phyloP scores from a whole-genome alignment of 2,113 vertebrate species.

The Entomyzon cyanotis region DNA sequence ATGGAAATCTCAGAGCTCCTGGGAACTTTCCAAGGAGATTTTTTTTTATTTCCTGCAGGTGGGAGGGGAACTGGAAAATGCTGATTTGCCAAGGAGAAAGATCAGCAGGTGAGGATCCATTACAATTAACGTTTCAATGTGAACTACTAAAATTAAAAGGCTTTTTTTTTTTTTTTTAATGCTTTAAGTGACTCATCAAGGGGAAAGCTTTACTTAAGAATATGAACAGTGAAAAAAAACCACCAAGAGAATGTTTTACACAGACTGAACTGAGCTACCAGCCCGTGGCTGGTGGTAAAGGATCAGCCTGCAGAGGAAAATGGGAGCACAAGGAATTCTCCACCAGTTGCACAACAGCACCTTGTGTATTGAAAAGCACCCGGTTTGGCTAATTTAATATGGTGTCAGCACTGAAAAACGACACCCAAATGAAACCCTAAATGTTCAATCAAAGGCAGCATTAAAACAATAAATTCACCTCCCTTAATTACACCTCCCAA shows the following conservation, averaged over 20 bases:
- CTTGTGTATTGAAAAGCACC: neutral
- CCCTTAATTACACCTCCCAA: neutral
- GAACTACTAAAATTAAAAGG: neutral
- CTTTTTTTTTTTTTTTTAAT: neutral
- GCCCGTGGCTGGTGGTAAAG: fast-evolving
- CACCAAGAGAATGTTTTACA: neutral
- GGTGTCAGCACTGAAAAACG: neutral
- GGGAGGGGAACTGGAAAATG: neutral
- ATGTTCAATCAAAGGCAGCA: neutral
- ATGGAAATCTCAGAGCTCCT: neutral
- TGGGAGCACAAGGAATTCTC: neutral
- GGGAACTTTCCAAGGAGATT: neutral
- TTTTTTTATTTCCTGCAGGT: neutral
- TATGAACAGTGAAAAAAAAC: neutral
- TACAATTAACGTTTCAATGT: neutral
- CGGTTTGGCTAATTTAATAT: neutral
- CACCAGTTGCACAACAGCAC: neutral
- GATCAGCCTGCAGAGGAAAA: neutral
- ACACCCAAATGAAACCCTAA: neutral
- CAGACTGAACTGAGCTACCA: neutral
- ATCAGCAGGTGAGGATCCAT: neutral
- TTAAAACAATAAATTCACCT: neutral
- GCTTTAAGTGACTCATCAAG: neutral
- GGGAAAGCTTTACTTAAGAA: neutral
- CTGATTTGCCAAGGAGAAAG: neutral